Conservation (phyloP, 2,888 invertebrate species). For the Drosophila neonasuta region DNA sequence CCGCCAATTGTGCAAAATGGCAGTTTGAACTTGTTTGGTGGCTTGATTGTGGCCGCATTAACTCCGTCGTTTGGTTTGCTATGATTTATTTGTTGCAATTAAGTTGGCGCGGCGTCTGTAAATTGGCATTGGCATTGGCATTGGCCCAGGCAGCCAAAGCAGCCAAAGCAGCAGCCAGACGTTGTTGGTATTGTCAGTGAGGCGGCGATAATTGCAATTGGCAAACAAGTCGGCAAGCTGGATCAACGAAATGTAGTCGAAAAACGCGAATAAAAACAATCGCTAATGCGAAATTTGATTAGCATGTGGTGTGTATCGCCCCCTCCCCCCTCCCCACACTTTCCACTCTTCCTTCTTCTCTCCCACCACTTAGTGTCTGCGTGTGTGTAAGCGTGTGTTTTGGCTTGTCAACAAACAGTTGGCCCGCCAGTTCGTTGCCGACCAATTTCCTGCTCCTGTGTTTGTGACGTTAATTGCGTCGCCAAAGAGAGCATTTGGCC, state of each 20-base stretch:
- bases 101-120: slow-evolving; percentile 40
- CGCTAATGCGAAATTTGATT: slow-evolving; percentile 62
- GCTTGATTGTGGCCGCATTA: slow-evolving; percentile 18
- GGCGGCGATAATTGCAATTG: slow-evolving; percentile 52
- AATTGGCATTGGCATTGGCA: slow-evolving; percentile 36
- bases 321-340: neutral
- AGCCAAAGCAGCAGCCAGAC: neutral
- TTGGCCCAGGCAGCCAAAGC: neutral
- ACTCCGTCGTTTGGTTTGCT: slow-evolving; percentile 13
- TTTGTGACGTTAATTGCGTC: slow-evolving; percentile 22
- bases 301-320: slow-evolving; percentile 46
- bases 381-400: slow-evolving; percentile 19
- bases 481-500: slow-evolving; percentile 13
- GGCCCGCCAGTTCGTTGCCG: slow-evolving; percentile 38
- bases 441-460: slow-evolving; percentile 37
- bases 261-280: slow-evolving; percentile 38
- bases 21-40: neutral
- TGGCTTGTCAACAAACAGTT: slow-evolving; percentile 52
- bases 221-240: slow-evolving; percentile 35
- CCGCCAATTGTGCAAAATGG: neutral
- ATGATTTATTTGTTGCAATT: slow-evolving; percentile 68
- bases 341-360: neutral
- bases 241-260: slow-evolving; percentile 38
- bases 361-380: neutral
- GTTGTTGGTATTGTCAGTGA: slow-evolving; percentile 29